A percentile compares a stretch with the other conserved stretches of the same genome.
These are phyloP conservation scores for Meandrina meandrites DNA, from an alignment of 92 coral and sea anemone species.

Conservation along the genomic window DNA sequence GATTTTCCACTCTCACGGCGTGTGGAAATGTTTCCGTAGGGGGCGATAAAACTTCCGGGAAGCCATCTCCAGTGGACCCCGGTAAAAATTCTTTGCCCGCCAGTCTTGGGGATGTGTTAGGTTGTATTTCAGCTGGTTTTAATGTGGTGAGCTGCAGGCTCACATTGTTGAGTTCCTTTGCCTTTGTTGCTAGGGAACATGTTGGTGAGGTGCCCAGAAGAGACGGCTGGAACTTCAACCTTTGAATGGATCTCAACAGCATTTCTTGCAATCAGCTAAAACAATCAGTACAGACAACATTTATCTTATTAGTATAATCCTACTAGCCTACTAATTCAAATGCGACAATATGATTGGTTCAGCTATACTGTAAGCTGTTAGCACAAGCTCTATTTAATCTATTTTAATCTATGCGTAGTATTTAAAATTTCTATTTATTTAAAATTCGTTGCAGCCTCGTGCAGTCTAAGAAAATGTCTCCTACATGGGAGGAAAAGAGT, in stretches of 20 bases:
- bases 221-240: neutral
- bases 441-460: no score
- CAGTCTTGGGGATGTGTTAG: conserved; percentile 7
- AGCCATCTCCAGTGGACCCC: conserved; percentile 72
- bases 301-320: no score
- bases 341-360: no score
- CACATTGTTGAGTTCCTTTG: neutral
- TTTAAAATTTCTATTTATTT: no score
- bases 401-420: no score
- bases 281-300: neutral
- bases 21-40: conserved; percentile 76
- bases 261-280: neutral
- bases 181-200: neutral
- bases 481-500: no score
- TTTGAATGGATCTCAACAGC: conserved; percentile 16
- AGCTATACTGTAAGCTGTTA: no score
- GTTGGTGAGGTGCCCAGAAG: conserved; percentile 5
- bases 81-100: conserved; percentile 81
- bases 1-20: conserved; percentile 58
- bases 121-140: conserved; percentile 12
- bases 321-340: no score
- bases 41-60: conserved; percentile 70
- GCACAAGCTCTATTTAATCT: no score
- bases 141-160: neutral
- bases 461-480: no score